phyloP scores from a whole-genome alignment of 2,888 invertebrate genomes.

The Idaea biselata region DNA sequence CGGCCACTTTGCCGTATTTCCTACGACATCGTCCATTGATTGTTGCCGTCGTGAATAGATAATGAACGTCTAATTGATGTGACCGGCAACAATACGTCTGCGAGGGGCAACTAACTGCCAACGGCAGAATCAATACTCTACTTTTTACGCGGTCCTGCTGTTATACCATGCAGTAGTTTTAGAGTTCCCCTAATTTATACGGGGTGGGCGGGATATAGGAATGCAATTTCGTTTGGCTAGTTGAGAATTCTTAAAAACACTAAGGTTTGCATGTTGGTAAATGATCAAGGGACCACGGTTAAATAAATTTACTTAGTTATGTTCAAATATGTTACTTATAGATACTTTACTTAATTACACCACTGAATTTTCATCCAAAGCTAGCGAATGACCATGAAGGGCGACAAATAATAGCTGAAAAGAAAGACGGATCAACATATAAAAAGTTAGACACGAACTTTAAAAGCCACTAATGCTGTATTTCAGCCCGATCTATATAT shows the following conservation, averaged over 20 bases:
- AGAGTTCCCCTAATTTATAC: not conserved
- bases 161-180: not conserved
- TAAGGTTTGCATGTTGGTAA: not conserved
- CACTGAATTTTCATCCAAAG: too few relatives aligned
- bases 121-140: not conserved
- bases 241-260: not conserved
- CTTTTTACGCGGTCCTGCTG: not conserved
- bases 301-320: not conserved
- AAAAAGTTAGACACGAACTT: too few relatives aligned
- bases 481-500: too few relatives aligned
- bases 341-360: too few relatives aligned
- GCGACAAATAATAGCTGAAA: not conserved
- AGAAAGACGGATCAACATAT: too few relatives aligned
- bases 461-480: too few relatives aligned
- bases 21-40: slow-evolving; percentile 14
- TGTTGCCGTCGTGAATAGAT: slow-evolving; percentile 19
- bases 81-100: slow-evolving; percentile 15
- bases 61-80: slow-evolving; percentile 24
- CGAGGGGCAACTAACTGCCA: not conserved
- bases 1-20: not conserved
- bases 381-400: not conserved
- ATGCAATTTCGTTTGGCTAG: not conserved
- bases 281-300: not conserved
- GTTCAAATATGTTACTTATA: not conserved
- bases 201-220: not conserved